Conservation (phyloP, 2,888 invertebrate species). For the Acanthoscelides obtectus region DNA sequence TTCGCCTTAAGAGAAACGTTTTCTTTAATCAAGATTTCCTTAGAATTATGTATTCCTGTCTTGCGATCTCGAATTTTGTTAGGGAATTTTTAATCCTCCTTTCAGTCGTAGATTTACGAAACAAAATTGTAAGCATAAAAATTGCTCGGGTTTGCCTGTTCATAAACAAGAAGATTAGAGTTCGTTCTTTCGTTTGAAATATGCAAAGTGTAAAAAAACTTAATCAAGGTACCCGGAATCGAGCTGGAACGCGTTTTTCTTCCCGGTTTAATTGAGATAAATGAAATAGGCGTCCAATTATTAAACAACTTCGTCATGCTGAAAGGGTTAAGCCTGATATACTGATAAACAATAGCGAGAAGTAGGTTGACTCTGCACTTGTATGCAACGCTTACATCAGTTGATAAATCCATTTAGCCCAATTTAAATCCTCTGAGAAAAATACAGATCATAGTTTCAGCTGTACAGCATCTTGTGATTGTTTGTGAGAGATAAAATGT, state of each 20-base stretch:
- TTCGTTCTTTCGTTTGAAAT: background rate
- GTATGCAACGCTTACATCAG: too few relatives aligned
- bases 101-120: constrained; percentile 9
- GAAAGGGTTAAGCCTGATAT: too few relatives aligned
- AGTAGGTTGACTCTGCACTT: too few relatives aligned
- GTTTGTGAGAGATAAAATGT: too few relatives aligned
- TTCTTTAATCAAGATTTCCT: background rate
- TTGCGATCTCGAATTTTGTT: constrained; percentile 11
- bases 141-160: background rate
- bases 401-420: too few relatives aligned
- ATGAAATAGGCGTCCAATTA: background rate
- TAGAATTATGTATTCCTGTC: constrained; percentile 18
- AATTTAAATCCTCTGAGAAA: too few relatives aligned
- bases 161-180: background rate
- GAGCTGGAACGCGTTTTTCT: background rate
- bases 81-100: constrained; percentile 20
- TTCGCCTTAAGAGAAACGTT: background rate
- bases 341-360: too few relatives aligned
- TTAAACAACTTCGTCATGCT: background rate
- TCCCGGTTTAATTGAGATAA: background rate
- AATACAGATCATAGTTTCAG: too few relatives aligned
- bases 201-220: background rate
- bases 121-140: constrained; percentile 9
- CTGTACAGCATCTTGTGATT: too few relatives aligned
- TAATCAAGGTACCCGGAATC: background rate